Evolutionary conservation across 2,113 vertebrate genomes (phyloP), one percentile per base, ranked within the genome.

Genomic region (Myocastor coypus): DNA sequence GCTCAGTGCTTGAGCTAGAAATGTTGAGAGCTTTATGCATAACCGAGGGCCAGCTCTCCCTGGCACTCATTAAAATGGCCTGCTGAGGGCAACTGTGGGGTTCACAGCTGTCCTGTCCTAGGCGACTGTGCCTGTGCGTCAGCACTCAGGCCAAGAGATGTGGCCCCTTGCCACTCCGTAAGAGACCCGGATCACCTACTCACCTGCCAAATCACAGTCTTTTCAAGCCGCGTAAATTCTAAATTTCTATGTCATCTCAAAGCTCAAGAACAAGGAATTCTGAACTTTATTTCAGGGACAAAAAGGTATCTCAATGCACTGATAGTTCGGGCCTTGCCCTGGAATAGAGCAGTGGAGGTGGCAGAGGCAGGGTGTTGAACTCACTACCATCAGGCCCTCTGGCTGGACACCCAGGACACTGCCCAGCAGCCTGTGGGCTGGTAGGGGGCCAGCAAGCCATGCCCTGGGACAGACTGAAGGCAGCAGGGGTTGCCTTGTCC

Each of bases 201-300:
- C n/a, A 55, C 52, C 64, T 81, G 63, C 66, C 0, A 1, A 88
- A 57, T 90, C 64, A 82, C 87, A 61, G 71, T 71, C 61, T 90
- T 91, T 9, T 1, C 55, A 55, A 86, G 80, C 37, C 81, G 92
- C 84, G 78, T 90, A 71, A 87, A 92, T 92, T 71, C 93, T 83
- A 61, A 91, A 30, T 59, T 83, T 46, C 83, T 59, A 1, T 42
- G 55, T 91, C 73, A 63, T 34, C 7, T 46, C 46, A 82, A 66
- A 0, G 20, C 69, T 77, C 2, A 7, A 92, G 92, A 92, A 69
- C 87, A 52, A 88, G 78, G 40, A 83, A 66, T 52, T 30, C 1
- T 32, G 19, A 90, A 32, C 17, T 55, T 75, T 63, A 55, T 78
- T 40, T 32, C 80, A 91, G 78, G n/a, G 37, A 30, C 80, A 75